These are phyloP conservation scores for Noctua janthina DNA, from an alignment of 2,888 invertebrate species.

Conservation along the genomic window DNA sequence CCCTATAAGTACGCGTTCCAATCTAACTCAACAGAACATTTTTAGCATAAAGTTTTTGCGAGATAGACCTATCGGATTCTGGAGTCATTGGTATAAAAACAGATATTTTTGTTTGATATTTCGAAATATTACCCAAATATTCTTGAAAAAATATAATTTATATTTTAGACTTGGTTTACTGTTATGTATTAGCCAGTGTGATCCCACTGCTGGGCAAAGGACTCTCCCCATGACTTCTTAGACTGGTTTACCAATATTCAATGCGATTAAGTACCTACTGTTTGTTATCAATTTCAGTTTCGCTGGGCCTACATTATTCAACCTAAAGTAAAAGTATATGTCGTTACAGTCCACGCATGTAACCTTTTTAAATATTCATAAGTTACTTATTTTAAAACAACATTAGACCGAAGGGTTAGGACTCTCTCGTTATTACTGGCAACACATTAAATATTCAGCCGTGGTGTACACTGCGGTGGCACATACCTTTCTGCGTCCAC, in stretches of 20 bases:
- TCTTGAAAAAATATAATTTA: background rate
- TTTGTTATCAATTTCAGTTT: background rate
- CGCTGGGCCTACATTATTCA: background rate
- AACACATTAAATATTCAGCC: constrained; percentile 62
- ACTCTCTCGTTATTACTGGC: constrained; percentile 39
- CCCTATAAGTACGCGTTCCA: constrained; percentile 25
- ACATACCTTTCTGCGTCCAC: constrained; percentile 24
- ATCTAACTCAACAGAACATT: constrained; percentile 24
- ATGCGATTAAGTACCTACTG: background rate
- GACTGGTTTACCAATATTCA: background rate
- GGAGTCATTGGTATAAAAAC: background rate
- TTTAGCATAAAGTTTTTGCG: constrained; percentile 25
- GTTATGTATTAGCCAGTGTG: too few species aligned
- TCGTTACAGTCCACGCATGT: background rate
- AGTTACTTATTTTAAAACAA: constrained; percentile 43
- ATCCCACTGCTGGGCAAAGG: too few species aligned
- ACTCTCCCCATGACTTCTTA: too few species aligned
- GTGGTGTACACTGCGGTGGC: constrained; percentile 52
- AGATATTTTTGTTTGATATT: background rate
- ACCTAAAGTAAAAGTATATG: constrained; percentile 1
- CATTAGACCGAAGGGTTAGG: constrained; percentile 32
- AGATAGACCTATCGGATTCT: background rate
- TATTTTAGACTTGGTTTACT: too few species aligned
- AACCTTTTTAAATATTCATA: constrained; percentile 42
- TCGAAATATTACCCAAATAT: background rate